phyloP scores from a whole-genome alignment of 2,888 invertebrate species.

The Leptogaster cylindrica region DNA sequence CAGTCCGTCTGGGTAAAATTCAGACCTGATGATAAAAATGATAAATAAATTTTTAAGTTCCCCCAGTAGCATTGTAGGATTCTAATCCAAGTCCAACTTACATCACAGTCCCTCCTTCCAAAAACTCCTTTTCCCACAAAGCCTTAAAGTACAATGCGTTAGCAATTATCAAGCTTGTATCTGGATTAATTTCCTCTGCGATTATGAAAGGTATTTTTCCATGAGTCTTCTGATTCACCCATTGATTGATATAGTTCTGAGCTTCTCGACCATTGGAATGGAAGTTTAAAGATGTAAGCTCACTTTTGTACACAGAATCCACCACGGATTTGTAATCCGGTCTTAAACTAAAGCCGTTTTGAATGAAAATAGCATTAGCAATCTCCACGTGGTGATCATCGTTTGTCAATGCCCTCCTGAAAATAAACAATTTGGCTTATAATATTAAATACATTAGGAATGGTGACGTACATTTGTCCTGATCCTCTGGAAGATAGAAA shows the following conservation, averaged over 20 bases:
- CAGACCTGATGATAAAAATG: conserved; percentile 57
- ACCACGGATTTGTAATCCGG: conserved; percentile 62
- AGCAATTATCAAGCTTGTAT: conserved; percentile 66
- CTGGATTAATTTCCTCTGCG: conserved; percentile 58
- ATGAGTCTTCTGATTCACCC: conserved; percentile 65
- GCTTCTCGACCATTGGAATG: conserved; percentile 56
- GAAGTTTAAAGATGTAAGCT: conserved; percentile 65
- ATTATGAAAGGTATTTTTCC: conserved; percentile 66
- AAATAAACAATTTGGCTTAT: too few relatives aligned
- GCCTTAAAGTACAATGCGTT: conserved; percentile 67
- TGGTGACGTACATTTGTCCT: neutral
- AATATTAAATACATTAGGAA: neutral
- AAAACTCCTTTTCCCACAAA: conserved; percentile 67
- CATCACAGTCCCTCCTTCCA: conserved; percentile 58
- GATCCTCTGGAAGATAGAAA: neutral
- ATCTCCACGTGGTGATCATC: conserved; percentile 54
- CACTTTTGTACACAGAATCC: conserved; percentile 62
- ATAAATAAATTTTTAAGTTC: too few relatives aligned
- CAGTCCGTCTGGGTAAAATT: conserved; percentile 65
- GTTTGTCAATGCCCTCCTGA: neutral
- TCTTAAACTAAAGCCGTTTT: conserved; percentile 64
- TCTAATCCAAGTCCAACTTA: too few relatives aligned
- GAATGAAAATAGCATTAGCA: conserved; percentile 65
- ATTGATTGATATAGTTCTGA: conserved; percentile 63
- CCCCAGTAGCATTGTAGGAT: too few relatives aligned